Percentiles rank a stretch among this genome's conserved stretches.
Conservation (phyloP, 1,140 invertebrate species). For the Cotesia vestalis region DNA sequence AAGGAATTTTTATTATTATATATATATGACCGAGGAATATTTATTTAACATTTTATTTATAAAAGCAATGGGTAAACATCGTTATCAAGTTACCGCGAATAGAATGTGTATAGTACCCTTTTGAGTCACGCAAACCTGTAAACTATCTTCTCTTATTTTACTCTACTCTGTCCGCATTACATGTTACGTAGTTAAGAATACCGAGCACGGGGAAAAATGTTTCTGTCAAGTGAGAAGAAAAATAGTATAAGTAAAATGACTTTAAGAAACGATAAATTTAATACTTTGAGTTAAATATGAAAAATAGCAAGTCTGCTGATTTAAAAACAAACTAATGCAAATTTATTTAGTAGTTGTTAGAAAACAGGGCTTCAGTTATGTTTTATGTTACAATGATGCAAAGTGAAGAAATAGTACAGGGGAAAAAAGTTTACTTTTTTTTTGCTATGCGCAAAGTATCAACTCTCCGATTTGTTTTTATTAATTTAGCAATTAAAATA, state of each 20-base stretch:
- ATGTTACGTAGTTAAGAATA: neutral
- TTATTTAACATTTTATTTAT: neutral
- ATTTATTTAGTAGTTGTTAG: too few relatives aligned
- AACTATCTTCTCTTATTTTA: neutral
- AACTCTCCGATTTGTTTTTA: too few relatives aligned
- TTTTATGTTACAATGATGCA: too few relatives aligned
- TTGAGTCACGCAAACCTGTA: slow-evolving; percentile 17
- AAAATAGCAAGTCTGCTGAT: neutral
- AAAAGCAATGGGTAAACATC: slow-evolving; percentile 4
- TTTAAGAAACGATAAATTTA: neutral
- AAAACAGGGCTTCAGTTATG: too few relatives aligned
- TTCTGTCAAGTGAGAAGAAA: slow-evolving; percentile 23
- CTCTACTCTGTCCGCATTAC: neutral
- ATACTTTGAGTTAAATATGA: neutral
- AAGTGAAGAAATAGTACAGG: too few relatives aligned
- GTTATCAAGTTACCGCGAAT: slow-evolving; percentile 2
- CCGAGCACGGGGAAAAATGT: slow-evolving; percentile 23
- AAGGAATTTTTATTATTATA: too few relatives aligned
- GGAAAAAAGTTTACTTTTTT: too few relatives aligned
- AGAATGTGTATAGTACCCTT: neutral
- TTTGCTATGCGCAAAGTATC: too few relatives aligned
- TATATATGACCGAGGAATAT: too few relatives aligned
- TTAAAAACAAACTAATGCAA: too few relatives aligned
- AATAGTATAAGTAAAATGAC: neutral
- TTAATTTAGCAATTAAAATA: too few relatives aligned